Conservation (phyloP, 1,140 invertebrate genomes). For the Chironomus tepperi region DNA sequence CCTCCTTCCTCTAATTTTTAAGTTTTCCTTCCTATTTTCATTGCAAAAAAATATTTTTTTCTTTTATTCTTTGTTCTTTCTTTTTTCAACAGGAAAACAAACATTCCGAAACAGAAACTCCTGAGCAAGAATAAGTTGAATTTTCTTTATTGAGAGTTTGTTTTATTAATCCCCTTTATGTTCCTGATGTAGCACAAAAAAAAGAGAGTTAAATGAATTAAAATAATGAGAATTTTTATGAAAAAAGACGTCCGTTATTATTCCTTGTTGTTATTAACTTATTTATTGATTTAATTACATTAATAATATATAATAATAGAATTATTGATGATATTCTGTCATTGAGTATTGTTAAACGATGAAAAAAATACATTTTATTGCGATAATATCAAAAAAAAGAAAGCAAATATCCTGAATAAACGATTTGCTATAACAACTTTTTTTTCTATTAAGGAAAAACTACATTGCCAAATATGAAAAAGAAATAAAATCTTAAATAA, state of each 20-base stretch:
- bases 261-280: background rate
- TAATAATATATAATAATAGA: too few species aligned
- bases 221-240: background rate
- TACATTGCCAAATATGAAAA: conserved; percentile 1
- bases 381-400: background rate
- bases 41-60: background rate
- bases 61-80: background rate
- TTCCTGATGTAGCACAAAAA: background rate
- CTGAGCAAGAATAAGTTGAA: background rate
- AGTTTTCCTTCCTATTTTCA: background rate
- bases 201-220: background rate
- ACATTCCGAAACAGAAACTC: conserved; percentile 24
- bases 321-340: background rate
- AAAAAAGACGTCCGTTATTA: background rate
- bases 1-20: background rate
- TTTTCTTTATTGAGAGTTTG: background rate
- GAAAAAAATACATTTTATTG: background rate
- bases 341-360: conserved; percentile 2
- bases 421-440: background rate
- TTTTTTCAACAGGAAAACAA: conserved; percentile 25
- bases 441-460: background rate
- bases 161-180: background rate
- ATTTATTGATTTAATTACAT: too few species aligned
- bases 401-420: background rate
- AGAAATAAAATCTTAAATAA: background rate